phyloP scores from a whole-genome alignment of 2,113 vertebrate species.

The Corvus moneduloides region DNA sequence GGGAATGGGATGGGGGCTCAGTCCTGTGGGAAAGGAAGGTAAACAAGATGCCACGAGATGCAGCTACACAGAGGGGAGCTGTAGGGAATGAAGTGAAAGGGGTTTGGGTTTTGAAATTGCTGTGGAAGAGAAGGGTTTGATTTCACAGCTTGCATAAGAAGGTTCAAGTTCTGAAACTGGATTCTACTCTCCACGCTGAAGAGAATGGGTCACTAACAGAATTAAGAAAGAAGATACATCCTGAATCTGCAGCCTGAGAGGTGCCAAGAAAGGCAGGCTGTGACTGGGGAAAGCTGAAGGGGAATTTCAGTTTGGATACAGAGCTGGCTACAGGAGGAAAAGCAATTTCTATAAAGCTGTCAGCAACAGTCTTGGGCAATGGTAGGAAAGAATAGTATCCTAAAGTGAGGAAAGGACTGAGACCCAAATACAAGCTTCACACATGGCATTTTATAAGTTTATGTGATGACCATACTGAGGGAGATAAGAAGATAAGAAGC shows the following conservation, averaged over 20 bases:
- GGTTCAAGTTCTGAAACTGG: background rate
- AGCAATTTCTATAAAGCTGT: background rate
- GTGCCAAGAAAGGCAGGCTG: background rate
- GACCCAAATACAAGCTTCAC: background rate
- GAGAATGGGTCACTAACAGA: background rate
- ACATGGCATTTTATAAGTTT: background rate
- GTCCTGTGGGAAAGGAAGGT: background rate
- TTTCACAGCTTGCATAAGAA: background rate
- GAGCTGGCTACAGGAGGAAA: background rate
- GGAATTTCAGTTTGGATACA: background rate
- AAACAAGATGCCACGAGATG: background rate
- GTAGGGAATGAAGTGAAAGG: background rate
- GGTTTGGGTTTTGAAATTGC: background rate
- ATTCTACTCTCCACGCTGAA: background rate
- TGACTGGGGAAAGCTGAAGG: background rate
- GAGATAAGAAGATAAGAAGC: background rate
- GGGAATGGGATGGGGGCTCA: background rate
- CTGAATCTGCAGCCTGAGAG: background rate
- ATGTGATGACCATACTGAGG: background rate
- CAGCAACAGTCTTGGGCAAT: background rate
- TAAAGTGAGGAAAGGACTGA: background rate
- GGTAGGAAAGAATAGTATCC: background rate
- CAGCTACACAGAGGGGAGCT: background rate
- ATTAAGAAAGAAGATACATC: background rate
- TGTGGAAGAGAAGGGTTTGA: background rate